These are phyloP conservation scores for Trissoscelio sp. DNA, from an alignment of 2,888 invertebrate genomes.

Conservation along the genomic window DNA sequence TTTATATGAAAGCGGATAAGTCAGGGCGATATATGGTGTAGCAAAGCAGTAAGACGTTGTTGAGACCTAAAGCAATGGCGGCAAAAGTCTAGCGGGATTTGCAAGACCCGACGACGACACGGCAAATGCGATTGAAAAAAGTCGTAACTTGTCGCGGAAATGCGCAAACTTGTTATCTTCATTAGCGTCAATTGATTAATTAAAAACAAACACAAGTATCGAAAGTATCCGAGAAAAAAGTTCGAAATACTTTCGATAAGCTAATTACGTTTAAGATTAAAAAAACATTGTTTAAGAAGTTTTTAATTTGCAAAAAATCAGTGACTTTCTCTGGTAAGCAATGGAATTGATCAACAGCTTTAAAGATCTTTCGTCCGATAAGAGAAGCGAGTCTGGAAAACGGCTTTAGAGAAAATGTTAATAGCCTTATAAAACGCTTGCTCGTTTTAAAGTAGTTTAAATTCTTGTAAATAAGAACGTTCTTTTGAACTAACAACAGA, in stretches of 20 bases:
- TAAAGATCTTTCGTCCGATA: conserved; percentile 34
- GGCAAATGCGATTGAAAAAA: conserved; percentile 68
- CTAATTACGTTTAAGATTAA: too few relatives aligned
- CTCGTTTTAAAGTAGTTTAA: conserved; percentile 51
- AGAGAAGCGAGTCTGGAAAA: conserved; percentile 17
- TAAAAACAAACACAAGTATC: not conserved
- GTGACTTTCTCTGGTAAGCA: conserved; percentile 12
- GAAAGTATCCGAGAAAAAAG: too few relatives aligned
- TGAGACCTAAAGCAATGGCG: conserved; percentile 70
- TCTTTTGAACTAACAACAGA: conserved; percentile 46
- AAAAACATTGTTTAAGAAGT: conserved; percentile 6
- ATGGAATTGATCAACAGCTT: conserved; percentile 36
- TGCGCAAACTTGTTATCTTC: not conserved
- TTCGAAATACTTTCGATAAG: not conserved
- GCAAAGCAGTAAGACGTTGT: conserved; percentile 71
- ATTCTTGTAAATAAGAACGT: conserved; percentile 49
- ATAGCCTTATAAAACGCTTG: conserved; percentile 54
- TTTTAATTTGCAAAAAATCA: conserved; percentile 8
- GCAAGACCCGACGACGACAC: conserved; percentile 29
- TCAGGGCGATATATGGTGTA: conserved; percentile 74
- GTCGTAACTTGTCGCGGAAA: conserved; percentile 46
- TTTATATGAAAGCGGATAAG: conserved; percentile 77
- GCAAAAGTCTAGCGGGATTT: conserved; percentile 66
- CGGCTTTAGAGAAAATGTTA: conserved; percentile 45
- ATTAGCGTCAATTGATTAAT: not conserved